Conservation (phyloP, 2,113 vertebrate species). For the Loxodonta africana region DNA sequence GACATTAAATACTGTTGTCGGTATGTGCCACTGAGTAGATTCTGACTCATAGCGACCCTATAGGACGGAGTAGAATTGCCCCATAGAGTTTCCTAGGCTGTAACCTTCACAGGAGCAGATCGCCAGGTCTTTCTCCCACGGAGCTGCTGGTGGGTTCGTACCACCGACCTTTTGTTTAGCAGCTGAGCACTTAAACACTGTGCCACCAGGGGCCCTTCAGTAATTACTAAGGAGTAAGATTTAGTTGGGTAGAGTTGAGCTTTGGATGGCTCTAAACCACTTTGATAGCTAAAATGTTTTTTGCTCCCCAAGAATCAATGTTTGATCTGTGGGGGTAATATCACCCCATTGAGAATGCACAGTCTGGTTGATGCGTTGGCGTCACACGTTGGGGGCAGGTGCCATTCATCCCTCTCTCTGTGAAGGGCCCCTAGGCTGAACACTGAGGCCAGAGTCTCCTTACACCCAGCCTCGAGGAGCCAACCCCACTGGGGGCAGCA, state of each 20-base stretch:
- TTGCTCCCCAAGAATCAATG: background rate
- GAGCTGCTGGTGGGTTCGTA: background rate
- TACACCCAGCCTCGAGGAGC: background rate
- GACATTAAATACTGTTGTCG: background rate
- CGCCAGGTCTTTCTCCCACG: too few species aligned
- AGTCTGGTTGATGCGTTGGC: background rate
- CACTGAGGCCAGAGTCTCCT: background rate
- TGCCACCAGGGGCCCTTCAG: background rate
- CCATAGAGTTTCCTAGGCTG: background rate
- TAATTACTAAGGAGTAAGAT: background rate
- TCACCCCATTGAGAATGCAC: background rate
- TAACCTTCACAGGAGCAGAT: too few species aligned
- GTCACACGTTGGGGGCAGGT: rapidly evolving
- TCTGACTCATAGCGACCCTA: too few species aligned
- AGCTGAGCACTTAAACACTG: background rate
- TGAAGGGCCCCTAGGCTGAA: background rate
- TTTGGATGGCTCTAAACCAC: background rate
- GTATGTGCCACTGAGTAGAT: background rate
- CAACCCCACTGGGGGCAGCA: background rate
- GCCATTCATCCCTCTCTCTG: background rate
- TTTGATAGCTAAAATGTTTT: background rate
- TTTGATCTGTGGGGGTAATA: background rate
- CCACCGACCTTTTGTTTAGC: background rate
- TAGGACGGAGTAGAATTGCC: background rate
- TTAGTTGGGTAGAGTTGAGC: background rate